Conservation (phyloP, 2,888 invertebrate species). For the Chrysolina americana region DNA sequence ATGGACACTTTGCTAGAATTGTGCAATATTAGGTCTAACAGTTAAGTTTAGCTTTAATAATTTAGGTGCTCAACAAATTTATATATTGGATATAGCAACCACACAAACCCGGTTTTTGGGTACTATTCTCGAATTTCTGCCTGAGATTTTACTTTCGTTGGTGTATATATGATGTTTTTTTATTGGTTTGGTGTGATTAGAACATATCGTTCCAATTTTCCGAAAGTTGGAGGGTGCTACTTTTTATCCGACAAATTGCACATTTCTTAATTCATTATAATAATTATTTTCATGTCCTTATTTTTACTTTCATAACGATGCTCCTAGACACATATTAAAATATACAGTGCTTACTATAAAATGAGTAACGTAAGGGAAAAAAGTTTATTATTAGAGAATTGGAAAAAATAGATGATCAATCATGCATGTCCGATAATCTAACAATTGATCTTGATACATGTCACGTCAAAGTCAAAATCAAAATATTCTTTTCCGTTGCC, state of each 20-base stretch:
- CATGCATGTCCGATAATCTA: no score
- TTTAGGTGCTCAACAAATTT: conserved; percentile 71
- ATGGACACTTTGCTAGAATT: conserved; percentile 68
- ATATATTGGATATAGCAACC: conserved; percentile 51
- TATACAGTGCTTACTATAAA: no score
- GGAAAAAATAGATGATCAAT: no score
- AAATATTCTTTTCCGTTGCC: no score
- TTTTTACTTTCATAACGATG: no score
- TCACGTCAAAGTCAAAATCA: no score
- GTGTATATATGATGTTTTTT: background rate
- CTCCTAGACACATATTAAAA: no score
- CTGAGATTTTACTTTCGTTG: background rate
- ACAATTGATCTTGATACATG: no score
- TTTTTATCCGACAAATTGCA: background rate
- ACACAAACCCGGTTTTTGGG: conserved; percentile 61
- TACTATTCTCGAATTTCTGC: conserved; percentile 36
- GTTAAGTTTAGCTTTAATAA: conserved; percentile 69
- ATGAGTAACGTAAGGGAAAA: no score
- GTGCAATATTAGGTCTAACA: conserved; percentile 70
- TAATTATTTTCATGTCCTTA: no score
- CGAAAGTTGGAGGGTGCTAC: background rate
- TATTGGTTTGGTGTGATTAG: background rate
- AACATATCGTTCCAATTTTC: background rate
- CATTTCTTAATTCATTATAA: no score
- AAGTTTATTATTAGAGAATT: no score